phyloP scores from a whole-genome alignment of 2,797 vertebrate genomes.

The Takifugu rubripes region DNA sequence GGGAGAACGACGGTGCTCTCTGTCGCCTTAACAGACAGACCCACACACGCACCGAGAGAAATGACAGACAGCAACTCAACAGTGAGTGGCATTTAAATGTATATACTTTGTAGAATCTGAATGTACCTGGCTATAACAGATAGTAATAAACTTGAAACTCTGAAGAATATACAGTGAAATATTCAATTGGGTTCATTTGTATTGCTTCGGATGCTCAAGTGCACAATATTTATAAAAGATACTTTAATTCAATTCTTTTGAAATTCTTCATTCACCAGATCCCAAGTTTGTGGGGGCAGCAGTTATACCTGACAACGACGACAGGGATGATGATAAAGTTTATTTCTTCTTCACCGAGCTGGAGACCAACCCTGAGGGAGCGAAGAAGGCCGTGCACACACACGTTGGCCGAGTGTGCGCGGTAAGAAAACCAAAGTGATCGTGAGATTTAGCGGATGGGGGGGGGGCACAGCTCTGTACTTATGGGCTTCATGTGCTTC shows the following conservation, averaged over 20 bases:
- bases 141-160: too few species aligned
- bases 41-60: constrained; percentile 88
- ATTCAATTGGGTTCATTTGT: too few species aligned
- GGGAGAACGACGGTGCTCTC: constrained; percentile 90
- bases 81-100: constrained; percentile 66
- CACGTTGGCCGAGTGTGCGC: constrained; percentile 88
- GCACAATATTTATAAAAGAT: too few species aligned
- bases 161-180: too few species aligned
- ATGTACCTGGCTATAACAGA: too few species aligned
- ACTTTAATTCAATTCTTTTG: too few species aligned
- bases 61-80: constrained; percentile 86
- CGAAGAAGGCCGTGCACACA: constrained; percentile 81
- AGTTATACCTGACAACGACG: constrained; percentile 93
- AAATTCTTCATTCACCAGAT: constrained; percentile 67
- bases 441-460: background rate
- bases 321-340: constrained; percentile 91
- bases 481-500: too few species aligned
- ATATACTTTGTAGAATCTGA: too few species aligned
- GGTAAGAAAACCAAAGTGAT: constrained; percentile 70
- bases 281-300: constrained; percentile 90
- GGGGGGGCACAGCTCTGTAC: too few species aligned
- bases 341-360: constrained; percentile 98
- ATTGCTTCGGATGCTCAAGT: too few species aligned
- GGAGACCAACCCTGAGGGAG: constrained; percentile 80
- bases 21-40: constrained; percentile 82